Evolutionary conservation across 2,113 vertebrate species (phyloP), one percentile per base, ranked within the genome.

Genomic region (Peromyscus maniculatus): DNA sequence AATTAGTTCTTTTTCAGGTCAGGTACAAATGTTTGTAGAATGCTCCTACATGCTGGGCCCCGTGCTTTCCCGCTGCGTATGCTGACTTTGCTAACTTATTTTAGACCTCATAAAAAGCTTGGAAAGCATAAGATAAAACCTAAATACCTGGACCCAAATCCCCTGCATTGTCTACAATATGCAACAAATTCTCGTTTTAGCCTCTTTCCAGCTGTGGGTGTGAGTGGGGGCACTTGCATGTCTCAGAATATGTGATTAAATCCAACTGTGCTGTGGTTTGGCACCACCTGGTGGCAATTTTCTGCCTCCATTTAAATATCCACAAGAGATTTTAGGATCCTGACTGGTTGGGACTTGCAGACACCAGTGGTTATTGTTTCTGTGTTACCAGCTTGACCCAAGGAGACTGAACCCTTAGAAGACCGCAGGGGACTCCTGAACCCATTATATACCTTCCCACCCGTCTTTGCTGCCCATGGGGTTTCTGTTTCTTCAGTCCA

Each of bases 1-100:
- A 90, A n/a, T 67, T 91, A 49, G 24, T 71, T 92, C 49, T 91
- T 79, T 95, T 93, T 89, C 72, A 91, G 77, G 67, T 94, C 86
- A 86, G 57, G 26, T 83, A 36, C 43, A 91, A 94, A 83, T 26
- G 66, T 26, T 49, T 31, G 59, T 0, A 69, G 64, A 89, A 16
- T 39, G 4, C 7, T 89, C 43, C 66, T 31, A 66, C 88, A 88
- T 72, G n/a, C 78, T 46, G 77, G 36, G 11, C 4, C 16, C 64
- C 79, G 4, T 22, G 26, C 7, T 94, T 89, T 46, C 43, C 24
- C 0, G 10, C 49, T 31, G 12, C 55, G 33, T 67, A 28, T 19
- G 9, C 11, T 8, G 3, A 52, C 5, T 88, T 71, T 62, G 57
- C 7, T 80, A 8, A 57, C 36, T 62, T 55, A 26, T 55, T 77